Percentiles rank a stretch among this genome's conserved stretches.
Conservation (phyloP, 2,113 vertebrate species). For the Pycnonotus jocosus region DNA sequence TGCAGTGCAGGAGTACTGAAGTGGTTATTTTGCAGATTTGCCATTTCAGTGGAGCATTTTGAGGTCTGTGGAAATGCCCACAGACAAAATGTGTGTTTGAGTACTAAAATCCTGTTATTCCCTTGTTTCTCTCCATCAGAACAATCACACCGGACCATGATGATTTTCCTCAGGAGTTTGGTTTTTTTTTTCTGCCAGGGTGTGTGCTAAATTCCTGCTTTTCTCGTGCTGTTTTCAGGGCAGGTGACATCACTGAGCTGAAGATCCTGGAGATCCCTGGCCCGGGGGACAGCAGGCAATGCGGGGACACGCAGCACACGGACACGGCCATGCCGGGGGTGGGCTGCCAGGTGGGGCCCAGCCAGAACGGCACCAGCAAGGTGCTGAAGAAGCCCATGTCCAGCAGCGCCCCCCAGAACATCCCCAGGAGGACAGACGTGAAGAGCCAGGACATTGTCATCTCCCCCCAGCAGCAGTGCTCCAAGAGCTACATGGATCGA, state of each 20-base stretch:
- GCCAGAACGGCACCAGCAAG: constrained; percentile 73
- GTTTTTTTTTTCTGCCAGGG: too few relatives aligned
- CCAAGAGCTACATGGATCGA: constrained; percentile 90
- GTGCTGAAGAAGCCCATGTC: constrained; percentile 64
- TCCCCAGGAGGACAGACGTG: constrained; percentile 80
- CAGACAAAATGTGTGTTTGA: neutral
- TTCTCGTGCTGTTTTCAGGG: constrained; percentile 72
- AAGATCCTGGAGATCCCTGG: constrained; percentile 89
- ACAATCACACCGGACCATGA: accelerated
- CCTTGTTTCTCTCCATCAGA: neutral
- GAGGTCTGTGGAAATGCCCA: neutral
- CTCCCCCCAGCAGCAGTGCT: constrained; percentile 85
- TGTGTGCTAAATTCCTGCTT: neutral
- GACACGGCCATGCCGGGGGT: constrained; percentile 40
- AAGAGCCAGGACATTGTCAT: constrained; percentile 67
- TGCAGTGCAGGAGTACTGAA: neutral
- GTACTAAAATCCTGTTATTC: neutral
- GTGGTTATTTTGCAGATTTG: neutral
- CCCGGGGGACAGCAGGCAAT: constrained; percentile 56
- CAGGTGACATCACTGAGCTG: constrained; percentile 94
- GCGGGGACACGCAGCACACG: constrained; percentile 63
- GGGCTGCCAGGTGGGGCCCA: constrained; percentile 63
- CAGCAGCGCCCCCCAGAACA: constrained; percentile 80
- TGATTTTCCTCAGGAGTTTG: neutral
- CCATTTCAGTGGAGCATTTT: neutral